Evolutionary conservation across 2,888 invertebrate genomes (phyloP), one percentile per base, ranked within the genome.

Genomic region (Scaptomyza cyrtandrae): DNA sequence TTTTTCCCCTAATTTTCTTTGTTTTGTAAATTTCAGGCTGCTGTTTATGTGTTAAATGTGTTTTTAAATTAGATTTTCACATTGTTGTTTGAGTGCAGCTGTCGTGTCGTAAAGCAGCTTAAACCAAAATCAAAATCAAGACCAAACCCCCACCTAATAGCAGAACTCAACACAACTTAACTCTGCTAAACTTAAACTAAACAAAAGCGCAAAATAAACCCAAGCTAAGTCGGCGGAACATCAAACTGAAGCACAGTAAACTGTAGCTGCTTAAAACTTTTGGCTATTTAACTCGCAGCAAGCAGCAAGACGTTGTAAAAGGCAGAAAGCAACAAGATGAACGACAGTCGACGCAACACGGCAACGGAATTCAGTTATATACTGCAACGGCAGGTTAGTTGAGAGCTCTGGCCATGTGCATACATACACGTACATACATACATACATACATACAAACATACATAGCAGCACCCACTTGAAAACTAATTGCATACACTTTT

Each of bases 301-400:
- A 44, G 31, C 6, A 33, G 16, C 3, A 64, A 80, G 74, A 69
- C 67, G 55, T 78, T 57, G 50, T 19, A 35, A 24, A 35, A 24
- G 24, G 41, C 56, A 24, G 19, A 13, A 27, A 60, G 55, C 62
- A 60, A 55, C 62, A 73, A 61, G 73, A 91, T 91, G 91, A 89
- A 89, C 78, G 91, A 91, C 67, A 91, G 88, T 75, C 87, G 91
- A 75, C 88, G 91, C 74, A 91, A 90, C 83, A 91, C 91, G 65
- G 92, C 92, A 61, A 91, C 91, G 61, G 92, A 92, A 89, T 92
- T 92, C 68, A 92, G 92, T 82, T 92, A 92, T 75, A 92, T 92
- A 66, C 89, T 92, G 69, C 92, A 92, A 75, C 88, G 92, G 68
- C 92, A 92, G 92, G 92, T 92, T 80, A 78, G 87, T 84, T 56